These are phyloP conservation scores for Diachasmimorpha longicaudata DNA, from an alignment of 1,140 invertebrate genomes.

Conservation along the genomic window DNA sequence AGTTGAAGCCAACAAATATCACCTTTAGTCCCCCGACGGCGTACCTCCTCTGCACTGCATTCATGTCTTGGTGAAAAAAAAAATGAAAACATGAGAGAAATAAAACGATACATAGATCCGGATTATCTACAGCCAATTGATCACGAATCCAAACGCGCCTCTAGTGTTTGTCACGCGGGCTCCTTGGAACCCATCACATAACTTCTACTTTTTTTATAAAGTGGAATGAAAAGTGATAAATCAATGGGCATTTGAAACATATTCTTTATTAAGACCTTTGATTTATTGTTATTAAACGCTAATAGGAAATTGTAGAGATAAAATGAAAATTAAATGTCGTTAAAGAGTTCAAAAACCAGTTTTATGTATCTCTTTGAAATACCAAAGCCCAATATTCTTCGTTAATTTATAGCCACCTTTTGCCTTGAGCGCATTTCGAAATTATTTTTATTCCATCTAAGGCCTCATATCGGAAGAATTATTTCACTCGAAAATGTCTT, in stretches of 20 bases:
- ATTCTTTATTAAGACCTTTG: background rate
- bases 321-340: background rate
- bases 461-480: conserved; percentile 8
- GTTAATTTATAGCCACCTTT: conserved; percentile 54
- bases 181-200: background rate
- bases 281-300: background rate
- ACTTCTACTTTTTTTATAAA: background rate
- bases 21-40: background rate
- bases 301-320: background rate
- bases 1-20: conserved; percentile 19
- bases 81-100: conserved; percentile 38
- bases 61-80: conserved; percentile 7
- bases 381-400: conserved; percentile 41
- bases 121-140: conserved; percentile 62
- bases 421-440: conserved; percentile 48
- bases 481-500: too few relatives aligned
- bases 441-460: conserved; percentile 53
- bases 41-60: background rate
- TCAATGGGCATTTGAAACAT: background rate
- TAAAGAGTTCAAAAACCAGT: conserved; percentile 51
- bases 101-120: conserved; percentile 46
- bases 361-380: conserved; percentile 31
- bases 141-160: conserved; percentile 59
- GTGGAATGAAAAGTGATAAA: conserved; percentile 5
- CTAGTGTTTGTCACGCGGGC: conserved; percentile 48